Evolutionary conservation across 2,113 vertebrate species (phyloP), one percentile per base, ranked within the genome.

Genomic region (Podarcis muralis): DNA sequence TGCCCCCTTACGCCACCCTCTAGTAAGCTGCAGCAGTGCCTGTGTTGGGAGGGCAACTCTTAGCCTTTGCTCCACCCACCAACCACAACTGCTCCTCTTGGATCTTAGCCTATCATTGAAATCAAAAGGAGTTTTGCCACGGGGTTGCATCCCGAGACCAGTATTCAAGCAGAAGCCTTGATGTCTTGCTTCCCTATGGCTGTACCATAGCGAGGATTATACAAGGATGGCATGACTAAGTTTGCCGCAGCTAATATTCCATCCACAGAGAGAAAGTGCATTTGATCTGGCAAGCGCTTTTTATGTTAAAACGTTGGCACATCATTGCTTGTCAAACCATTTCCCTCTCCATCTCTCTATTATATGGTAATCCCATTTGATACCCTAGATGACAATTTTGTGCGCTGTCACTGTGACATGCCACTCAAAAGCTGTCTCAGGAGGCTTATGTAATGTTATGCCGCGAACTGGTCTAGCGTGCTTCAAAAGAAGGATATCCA

Each of bases 271-370:
- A 84, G 32, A 88, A 94, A 94, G n/a, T 69, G 68, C 69, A 91
- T 94, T 86, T 90, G 90, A 91, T 95, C 71, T 93, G 82, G 77
- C 66, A 85, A 88, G 88, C 65, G 84, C 93, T 48, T 92, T 93
- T 92, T 85, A 59, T 90, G 75, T 88, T 92, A 92, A 89, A 89
- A 92, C 83, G 32, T 43, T 0, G 0, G 4, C 80, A 85, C 81
- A 48, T 79, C 84, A 81, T 68, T 92, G 85, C 71, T 88, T 89
- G 90, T 94, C 85, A 93, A 94, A 89, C 25, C 5, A 23, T 87
- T 95, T 91, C 8, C 91, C 88, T 92, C 92, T 77, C 89, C 35
- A 86, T 84, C 3, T 48, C 90, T 87, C 80, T 89, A 91, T 93
- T 92, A 90, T 72, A 90, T 12, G 87, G 71, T 86, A 92, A 93